Conservation (phyloP, 2,113 vertebrate genomes). For the Xiphias gladius region DNA sequence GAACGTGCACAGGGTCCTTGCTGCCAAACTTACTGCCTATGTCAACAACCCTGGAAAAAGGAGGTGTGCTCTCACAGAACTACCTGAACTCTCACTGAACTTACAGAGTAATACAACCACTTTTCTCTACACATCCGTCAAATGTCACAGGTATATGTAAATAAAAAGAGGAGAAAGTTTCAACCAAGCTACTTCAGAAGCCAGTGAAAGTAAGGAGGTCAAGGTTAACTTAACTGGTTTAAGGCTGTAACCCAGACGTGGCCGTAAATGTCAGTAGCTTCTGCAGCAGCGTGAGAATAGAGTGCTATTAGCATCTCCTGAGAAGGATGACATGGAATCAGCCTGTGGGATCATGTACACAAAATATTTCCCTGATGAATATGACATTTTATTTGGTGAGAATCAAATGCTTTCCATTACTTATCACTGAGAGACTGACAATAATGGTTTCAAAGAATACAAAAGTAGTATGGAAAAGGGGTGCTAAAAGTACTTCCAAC, state of each 20-base stretch:
- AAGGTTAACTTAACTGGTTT: not conserved
- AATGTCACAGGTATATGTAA: not conserved
- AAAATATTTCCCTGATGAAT: not conserved
- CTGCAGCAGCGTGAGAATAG: not conserved
- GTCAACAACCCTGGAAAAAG: not conserved
- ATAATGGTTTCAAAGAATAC: not conserved
- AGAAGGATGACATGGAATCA: not conserved
- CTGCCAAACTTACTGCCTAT: not conserved
- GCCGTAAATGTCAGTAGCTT: not conserved
- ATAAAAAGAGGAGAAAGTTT: not conserved
- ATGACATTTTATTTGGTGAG: not conserved
- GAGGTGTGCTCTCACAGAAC: not conserved
- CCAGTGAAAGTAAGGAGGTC: not conserved
- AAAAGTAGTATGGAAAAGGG: not conserved
- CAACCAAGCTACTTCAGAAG: not conserved
- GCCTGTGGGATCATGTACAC: not conserved
- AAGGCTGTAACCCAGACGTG: not conserved
- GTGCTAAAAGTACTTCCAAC: too few species aligned
- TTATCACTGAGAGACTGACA: not conserved
- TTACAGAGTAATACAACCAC: not conserved
- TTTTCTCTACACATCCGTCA: slow-evolving; percentile 1
- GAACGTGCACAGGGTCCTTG: not conserved
- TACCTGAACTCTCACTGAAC: not conserved
- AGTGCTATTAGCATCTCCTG: not conserved
- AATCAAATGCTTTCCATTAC: not conserved